A percentile compares a stretch with the other conserved stretches of the same genome.
Conservation (phyloP, 2,797 vertebrate species). For the Lutjanus campechanus region DNA sequence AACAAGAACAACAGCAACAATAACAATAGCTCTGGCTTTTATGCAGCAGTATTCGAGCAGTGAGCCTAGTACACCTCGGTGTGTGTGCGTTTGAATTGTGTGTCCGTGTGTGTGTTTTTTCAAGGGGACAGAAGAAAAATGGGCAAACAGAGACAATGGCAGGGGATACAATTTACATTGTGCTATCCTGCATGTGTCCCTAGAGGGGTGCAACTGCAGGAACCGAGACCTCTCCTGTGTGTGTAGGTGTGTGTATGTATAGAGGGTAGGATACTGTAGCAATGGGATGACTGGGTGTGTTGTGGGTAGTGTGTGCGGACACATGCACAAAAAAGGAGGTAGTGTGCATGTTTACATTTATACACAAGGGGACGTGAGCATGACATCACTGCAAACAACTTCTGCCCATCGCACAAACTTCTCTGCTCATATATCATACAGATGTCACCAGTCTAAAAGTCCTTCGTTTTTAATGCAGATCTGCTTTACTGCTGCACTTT, state of each 20-base stretch:
- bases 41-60: constrained; percentile 41
- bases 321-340: constrained; percentile 7
- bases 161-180: constrained; percentile 78
- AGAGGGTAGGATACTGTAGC: constrained; percentile 4
- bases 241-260: constrained; percentile 12
- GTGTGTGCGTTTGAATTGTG: constrained; percentile 8
- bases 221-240: constrained; percentile 48
- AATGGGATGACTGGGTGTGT: not conserved
- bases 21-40: constrained; percentile 68
- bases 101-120: constrained; percentile 30
- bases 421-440: constrained; percentile 10
- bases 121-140: constrained; percentile 74
- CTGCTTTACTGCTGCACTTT: constrained; percentile 1
- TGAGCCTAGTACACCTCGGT: constrained; percentile 34
- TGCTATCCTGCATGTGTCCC: constrained; percentile 63
- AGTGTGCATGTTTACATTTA: constrained; percentile 22
- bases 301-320: not conserved
- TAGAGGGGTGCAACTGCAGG: constrained; percentile 56
- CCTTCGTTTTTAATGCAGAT: constrained; percentile 3
- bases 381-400: constrained; percentile 33
- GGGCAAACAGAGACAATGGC: constrained; percentile 77
- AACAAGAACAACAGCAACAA: constrained; percentile 71
- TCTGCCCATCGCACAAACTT: constrained; percentile 18
- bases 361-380: constrained; percentile 1
- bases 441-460: constrained; percentile 30